Base-by-base conservation (phyloP, 2,797 vertebrate genomes). In the Trematomus bernacchii region DNA sequence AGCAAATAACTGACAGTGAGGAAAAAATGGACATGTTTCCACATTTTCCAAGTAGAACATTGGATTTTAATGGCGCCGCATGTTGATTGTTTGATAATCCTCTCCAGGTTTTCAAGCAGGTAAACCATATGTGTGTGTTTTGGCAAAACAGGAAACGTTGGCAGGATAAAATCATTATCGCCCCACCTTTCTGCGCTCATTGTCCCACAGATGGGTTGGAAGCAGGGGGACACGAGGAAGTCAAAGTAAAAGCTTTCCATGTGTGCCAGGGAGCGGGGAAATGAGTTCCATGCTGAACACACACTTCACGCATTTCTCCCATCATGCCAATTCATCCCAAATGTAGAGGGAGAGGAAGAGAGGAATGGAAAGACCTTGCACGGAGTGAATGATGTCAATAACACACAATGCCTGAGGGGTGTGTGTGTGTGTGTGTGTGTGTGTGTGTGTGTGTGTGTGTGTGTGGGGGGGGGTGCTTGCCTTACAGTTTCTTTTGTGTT, bases 341-440 rank as follows among this genome's bases (percentile, higher is more conserved):
- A 86, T 85, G 87, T 73, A 75, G 77, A 73, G 57, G 65, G 57
- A 84, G 77, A 83, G 84, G 79, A 81, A 21, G 66, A 9, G 63
- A 13, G 69, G 67, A 74, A 77, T 87, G 85, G 84, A 89, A 88
- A 87, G 90, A 86, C 87, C 87, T 92, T 87, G 84, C 83, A 87
- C 21, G 76, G 81, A 91, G 82, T 77, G 85, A 91, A 86, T 91
- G 87, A 92, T 92, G 93, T 91, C 90, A 92, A 85, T 90, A 87
- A 89, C 84, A 88, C 84, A 76, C 81, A 87, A 85, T 80, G 85
- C 84, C 83, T 78, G 65, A 79, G 67, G 74, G 21, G 72, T 76
- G 76, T 77, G 77, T 77, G 79, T 86, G 84, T 80, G 67, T 79
- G 59, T 73, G 59, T 76, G 74, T 73, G 60, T 71, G 64, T 71